phyloP scores from a whole-genome alignment of 1,140 invertebrate species.

The Drosophila watanabei region DNA sequence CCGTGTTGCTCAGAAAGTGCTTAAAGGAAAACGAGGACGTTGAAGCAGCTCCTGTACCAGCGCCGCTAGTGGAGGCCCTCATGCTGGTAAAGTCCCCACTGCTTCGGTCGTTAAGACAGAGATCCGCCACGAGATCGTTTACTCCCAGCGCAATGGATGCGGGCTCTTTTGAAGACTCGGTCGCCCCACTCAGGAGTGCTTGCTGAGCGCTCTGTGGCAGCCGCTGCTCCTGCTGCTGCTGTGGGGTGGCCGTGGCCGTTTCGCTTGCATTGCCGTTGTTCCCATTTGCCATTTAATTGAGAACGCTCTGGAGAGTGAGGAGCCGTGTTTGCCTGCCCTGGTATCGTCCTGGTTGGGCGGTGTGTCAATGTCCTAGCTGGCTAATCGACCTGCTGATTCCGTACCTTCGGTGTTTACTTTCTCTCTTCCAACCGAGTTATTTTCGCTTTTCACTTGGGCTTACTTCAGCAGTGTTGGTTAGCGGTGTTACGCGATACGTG shows the following conservation, averaged over 20 bases:
- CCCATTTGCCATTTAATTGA: constrained; percentile 74
- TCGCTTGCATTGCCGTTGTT: constrained; percentile 70
- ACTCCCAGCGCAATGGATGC: constrained; percentile 24
- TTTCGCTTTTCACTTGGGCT: constrained; percentile 62
- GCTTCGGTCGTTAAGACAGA: constrained; percentile 53
- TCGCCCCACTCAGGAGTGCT: constrained; percentile 26
- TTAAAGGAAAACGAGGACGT: constrained; percentile 90
- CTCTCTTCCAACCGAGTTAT: constrained; percentile 53
- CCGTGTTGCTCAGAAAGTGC: constrained; percentile 88
- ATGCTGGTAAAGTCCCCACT: constrained; percentile 62
- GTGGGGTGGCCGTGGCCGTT: constrained; percentile 35
- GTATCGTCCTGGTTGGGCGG: background rate
- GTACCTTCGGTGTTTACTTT: constrained; percentile 34
- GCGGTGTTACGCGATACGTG: too few species aligned
- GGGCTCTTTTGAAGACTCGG: constrained; percentile 28
- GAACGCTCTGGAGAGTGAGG: background rate
- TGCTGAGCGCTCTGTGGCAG: constrained; percentile 42
- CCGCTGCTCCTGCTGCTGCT: constrained; percentile 31
- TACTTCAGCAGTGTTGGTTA: constrained; percentile 11
- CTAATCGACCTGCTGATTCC: constrained; percentile 12
- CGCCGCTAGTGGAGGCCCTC: constrained; percentile 36
- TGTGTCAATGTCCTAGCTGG: constrained; percentile 1
- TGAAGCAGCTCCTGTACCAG: constrained; percentile 20
- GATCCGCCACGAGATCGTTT: constrained; percentile 76
- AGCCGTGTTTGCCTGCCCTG: background rate